Evolutionary conservation across 2,888 invertebrate genomes (phyloP).

Genomic region (Lochmaea crataegi): DNA sequence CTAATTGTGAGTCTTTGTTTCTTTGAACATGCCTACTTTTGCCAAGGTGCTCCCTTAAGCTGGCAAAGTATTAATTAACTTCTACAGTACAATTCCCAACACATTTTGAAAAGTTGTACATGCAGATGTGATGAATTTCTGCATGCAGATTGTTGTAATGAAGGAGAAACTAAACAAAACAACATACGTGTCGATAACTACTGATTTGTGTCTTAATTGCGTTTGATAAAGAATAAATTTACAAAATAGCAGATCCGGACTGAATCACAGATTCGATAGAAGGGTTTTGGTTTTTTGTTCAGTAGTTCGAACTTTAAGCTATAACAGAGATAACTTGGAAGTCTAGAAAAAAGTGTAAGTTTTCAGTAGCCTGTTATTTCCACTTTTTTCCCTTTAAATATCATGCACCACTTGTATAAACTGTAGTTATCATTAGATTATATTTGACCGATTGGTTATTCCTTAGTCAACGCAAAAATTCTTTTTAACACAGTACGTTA

Average conservation of each 20-base stretch:
- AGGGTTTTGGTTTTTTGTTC: no score
- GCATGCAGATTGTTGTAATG: conserved; percentile 35
- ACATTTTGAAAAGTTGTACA: conserved; percentile 15
- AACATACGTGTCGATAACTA: conserved; percentile 43
- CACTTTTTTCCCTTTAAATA: no score
- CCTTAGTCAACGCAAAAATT: no score
- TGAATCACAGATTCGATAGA: not conserved
- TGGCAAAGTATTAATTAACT: conserved; percentile 5
- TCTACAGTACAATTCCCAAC: conserved; percentile 1
- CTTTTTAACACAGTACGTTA: no score
- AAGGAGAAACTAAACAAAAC: conserved; percentile 35
- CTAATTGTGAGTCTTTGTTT: no score
- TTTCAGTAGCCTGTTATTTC: no score
- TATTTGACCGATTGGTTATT: no score
- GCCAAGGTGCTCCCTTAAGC: conserved; percentile 2
- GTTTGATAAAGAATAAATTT: conserved; percentile 36
- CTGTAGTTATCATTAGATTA: no score
- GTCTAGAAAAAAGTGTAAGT: no score
- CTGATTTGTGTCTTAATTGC: conserved; percentile 38
- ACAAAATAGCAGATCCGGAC: not conserved
- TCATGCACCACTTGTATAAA: no score
- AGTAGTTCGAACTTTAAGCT: no score
- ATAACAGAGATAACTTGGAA: no score
- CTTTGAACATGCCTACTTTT: not conserved
- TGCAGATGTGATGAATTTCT: conserved; percentile 24